These are phyloP conservation scores for Siderastrea siderea DNA, from an alignment of 92 coral and sea anemone genomes.

Conservation along the genomic window DNA sequence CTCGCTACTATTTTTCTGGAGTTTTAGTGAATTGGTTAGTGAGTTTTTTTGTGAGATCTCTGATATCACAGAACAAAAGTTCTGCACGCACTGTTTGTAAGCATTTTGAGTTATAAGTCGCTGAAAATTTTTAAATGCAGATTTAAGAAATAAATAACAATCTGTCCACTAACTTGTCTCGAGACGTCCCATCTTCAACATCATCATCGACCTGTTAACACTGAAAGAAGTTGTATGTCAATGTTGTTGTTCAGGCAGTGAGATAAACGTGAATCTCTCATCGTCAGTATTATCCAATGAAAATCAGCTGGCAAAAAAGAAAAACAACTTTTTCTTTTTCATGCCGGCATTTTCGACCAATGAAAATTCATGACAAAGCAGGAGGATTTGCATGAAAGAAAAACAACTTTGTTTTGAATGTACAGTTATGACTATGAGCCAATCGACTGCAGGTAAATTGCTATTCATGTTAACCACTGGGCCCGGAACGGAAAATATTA, in stretches of 20 bases:
- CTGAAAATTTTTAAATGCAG: not conserved
- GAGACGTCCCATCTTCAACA: not conserved
- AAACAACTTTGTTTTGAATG: conserved; percentile 15
- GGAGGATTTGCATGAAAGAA: not conserved
- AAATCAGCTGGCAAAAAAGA: too few relatives aligned
- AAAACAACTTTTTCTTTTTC: too few relatives aligned
- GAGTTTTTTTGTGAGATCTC: too few relatives aligned
- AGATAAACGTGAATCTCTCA: too few relatives aligned
- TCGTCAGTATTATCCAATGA: not conserved
- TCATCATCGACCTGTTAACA: not conserved
- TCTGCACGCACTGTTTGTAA: not conserved
- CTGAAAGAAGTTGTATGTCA: not conserved
- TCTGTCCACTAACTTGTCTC: not conserved
- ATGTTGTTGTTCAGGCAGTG: not conserved
- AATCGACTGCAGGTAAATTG: not conserved
- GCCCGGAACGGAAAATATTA: too few relatives aligned
- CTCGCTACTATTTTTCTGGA: too few relatives aligned
- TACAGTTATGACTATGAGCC: not conserved
- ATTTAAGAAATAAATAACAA: not conserved
- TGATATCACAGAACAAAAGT: too few relatives aligned
- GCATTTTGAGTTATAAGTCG: not conserved
- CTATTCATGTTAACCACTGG: too few relatives aligned
- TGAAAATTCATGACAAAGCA: too few relatives aligned
- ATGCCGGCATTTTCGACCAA: too few relatives aligned
- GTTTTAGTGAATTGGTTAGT: too few relatives aligned